These are phyloP conservation scores for Olivierus martensii DNA, from an alignment of 1,140 invertebrate species.

Conservation along the genomic window DNA sequence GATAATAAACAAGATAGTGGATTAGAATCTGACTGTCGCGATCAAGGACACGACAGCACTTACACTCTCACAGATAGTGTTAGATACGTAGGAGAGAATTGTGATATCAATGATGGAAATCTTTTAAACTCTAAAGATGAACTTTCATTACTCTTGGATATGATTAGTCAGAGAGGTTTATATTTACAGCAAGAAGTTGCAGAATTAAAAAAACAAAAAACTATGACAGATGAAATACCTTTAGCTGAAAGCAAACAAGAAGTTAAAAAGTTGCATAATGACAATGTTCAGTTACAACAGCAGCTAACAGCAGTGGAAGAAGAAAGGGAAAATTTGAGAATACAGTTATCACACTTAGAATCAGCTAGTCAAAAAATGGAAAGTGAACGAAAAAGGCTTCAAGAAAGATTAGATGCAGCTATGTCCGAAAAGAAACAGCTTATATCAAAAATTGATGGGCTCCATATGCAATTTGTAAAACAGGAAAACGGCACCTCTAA, in stretches of 20 bases:
- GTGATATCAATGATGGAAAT: background rate
- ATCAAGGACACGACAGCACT: conserved; percentile 7
- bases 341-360: conserved; percentile 12
- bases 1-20: background rate
- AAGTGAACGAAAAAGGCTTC: conserved; percentile 9
- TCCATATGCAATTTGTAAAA: background rate
- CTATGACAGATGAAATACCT: background rate
- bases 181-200: conserved; percentile 5
- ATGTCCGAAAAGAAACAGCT: conserved; percentile 7
- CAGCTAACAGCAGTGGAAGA: conserved; percentile 12
- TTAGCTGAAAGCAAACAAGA: background rate
- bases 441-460: conserved; percentile 1
- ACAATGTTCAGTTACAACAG: conserved; percentile 8
- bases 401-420: conserved; percentile 4
- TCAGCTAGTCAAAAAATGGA: conserved; percentile 10
- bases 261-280: conserved; percentile 4
- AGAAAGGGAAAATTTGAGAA: conserved; percentile 10
- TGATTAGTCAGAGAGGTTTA: conserved; percentile 13
- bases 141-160: conserved; percentile 6
- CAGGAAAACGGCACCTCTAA: background rate
- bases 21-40: conserved; percentile 8
- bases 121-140: conserved; percentile 4
- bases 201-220: background rate
- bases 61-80: conserved; percentile 1
- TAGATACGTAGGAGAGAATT: background rate